Conservation (phyloP, 1,140 invertebrate genomes). For the Lepidurus apus region DNA sequence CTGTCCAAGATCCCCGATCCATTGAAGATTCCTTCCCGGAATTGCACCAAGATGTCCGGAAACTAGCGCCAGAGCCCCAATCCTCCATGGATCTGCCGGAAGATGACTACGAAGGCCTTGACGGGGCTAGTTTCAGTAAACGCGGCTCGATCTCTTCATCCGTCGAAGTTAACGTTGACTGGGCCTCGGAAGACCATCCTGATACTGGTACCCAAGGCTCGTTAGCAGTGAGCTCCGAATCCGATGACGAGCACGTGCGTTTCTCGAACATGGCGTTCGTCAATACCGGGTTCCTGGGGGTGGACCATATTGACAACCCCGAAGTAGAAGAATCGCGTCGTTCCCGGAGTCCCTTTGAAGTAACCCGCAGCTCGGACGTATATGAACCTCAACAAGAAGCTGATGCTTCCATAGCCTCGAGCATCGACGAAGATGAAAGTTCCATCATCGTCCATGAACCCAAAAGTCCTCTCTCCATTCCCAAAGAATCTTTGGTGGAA, state of each 20-base stretch:
- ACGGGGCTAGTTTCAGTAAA: neutral
- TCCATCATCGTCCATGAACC: slow-evolving; percentile 13
- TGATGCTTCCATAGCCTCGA: neutral
- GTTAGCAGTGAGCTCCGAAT: slow-evolving; percentile 28
- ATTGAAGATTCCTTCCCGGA: neutral
- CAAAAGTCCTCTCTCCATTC: neutral
- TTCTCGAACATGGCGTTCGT: slow-evolving; percentile 28
- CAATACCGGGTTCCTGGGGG: slow-evolving; percentile 33
- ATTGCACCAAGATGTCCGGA: neutral
- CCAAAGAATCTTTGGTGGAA: neutral
- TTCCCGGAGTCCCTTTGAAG: slow-evolving; percentile 33
- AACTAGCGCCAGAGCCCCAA: neutral
- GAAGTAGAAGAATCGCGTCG: slow-evolving; percentile 28
- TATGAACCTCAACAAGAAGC: slow-evolving; percentile 32
- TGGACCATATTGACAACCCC: slow-evolving; percentile 32
- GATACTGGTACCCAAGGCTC: slow-evolving; percentile 25
- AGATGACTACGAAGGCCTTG: slow-evolving; percentile 13
- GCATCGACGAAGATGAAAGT: slow-evolving; percentile 23
- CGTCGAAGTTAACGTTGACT: slow-evolving; percentile 33
- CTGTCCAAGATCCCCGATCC: neutral
- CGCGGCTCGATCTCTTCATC: slow-evolving; percentile 22
- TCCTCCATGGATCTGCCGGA: slow-evolving; percentile 12
- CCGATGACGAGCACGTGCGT: slow-evolving; percentile 26
- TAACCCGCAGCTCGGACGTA: neutral
- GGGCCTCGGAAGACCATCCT: slow-evolving; percentile 25